Evolutionary conservation across 2,797 vertebrate species (phyloP).

Genomic region (Bucorvus abyssinicus): DNA sequence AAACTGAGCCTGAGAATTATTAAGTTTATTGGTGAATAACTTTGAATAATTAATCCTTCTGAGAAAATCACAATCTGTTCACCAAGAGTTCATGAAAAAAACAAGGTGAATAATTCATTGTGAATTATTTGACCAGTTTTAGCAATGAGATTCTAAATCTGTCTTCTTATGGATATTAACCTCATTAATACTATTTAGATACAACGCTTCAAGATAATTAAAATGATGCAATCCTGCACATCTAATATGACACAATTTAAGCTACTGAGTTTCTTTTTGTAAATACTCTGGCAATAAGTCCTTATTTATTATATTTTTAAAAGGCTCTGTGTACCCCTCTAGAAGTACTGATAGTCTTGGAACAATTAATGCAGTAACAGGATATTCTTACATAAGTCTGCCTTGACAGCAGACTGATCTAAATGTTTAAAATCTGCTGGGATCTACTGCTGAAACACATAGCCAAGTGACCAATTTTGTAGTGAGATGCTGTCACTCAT

Average conservation of each 20-base stretch:
- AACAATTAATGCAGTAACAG: not conserved
- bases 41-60: conserved; percentile 69
- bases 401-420: not conserved
- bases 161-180: conserved; percentile 52
- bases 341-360: not conserved
- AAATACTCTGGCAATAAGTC: not conserved
- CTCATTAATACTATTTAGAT: conserved; percentile 40
- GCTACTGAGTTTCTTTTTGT: not conserved
- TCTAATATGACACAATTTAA: not conserved
- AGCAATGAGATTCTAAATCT: conserved; percentile 67
- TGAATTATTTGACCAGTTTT: conserved; percentile 70
- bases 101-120: conserved; percentile 72
- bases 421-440: not conserved
- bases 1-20: conserved; percentile 51
- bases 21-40: conserved; percentile 67
- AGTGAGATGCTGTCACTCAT: not conserved
- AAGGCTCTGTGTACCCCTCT: not conserved
- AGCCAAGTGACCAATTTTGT: not conserved
- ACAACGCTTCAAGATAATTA: not conserved
- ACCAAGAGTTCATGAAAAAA: conserved; percentile 64
- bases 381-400: not conserved
- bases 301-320: not conserved
- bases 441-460: not conserved
- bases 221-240: not conserved
- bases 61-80: conserved; percentile 71